Percentiles rank a stretch among this genome's conserved stretches.
Conservation (phyloP, 1,140 invertebrate species). For the Alviniconcha marisindica region DNA sequence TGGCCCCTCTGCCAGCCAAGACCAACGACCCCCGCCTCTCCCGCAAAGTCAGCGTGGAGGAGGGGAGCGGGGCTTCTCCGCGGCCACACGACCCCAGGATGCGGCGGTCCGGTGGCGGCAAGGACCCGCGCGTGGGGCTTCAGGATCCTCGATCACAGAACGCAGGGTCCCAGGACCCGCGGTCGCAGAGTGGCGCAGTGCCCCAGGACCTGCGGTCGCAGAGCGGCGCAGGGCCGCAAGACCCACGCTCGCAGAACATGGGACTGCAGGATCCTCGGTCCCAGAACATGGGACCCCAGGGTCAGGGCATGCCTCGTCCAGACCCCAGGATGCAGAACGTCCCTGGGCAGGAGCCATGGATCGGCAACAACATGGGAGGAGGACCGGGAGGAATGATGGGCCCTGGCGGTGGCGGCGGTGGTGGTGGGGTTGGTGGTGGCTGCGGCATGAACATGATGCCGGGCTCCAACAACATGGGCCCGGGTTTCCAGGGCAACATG, state of each 20-base stretch:
- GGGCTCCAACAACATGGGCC: constrained; percentile 35
- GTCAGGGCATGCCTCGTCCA: neutral
- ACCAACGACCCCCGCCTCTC: neutral
- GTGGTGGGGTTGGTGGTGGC: neutral
- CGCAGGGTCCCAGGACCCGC: constrained; percentile 17
- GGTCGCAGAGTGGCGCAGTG: neutral
- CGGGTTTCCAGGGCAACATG: constrained; percentile 28
- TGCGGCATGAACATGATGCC: constrained; percentile 32
- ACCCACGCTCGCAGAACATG: constrained; percentile 4
- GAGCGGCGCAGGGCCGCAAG: neutral
- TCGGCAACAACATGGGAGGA: constrained; percentile 39
- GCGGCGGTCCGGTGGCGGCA: neutral
- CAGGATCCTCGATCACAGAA: constrained; percentile 35
- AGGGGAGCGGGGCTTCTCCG: neutral
- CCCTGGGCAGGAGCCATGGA: constrained; percentile 18
- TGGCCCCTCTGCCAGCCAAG: constrained; percentile 11
- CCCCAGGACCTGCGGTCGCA: constrained; percentile 34
- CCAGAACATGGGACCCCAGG: constrained; percentile 16
- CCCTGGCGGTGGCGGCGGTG: neutral
- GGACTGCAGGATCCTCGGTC: constrained; percentile 10
- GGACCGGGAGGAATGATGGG: constrained; percentile 1
- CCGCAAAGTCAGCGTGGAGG: constrained; percentile 8
- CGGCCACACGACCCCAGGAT: constrained; percentile 38
- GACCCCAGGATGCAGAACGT: constrained; percentile 20
- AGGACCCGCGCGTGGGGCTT: neutral